A percentile compares a stretch with the other conserved stretches of the same genome.
Conservation (phyloP, 2,113 vertebrate genomes). For the Microtus montanus region DNA sequence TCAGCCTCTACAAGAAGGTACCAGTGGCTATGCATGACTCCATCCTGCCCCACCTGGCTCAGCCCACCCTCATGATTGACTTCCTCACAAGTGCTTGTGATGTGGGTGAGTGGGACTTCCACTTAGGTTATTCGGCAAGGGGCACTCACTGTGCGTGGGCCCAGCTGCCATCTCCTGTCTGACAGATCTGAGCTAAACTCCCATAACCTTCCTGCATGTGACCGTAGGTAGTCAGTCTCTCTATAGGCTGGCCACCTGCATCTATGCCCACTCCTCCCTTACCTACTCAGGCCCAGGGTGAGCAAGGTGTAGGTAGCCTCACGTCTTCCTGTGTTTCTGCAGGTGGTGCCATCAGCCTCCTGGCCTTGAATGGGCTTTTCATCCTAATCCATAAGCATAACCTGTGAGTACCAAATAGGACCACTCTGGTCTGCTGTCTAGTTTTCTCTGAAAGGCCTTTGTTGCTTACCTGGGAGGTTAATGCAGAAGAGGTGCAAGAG, state of each 20-base stretch:
- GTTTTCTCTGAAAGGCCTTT: not conserved
- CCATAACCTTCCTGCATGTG: not conserved
- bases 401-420: conserved; percentile 88
- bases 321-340: not conserved
- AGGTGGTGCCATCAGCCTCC: conserved; percentile 97
- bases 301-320: not conserved
- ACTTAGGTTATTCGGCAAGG: not conserved
- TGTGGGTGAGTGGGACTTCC: conserved; percentile 86
- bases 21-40: conserved; percentile 93
- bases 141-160: not conserved
- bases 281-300: not conserved
- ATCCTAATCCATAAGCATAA: conserved; percentile 97
- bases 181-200: too few relatives aligned
- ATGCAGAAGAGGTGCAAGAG: not conserved
- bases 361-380: conserved; percentile 97
- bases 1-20: conserved; percentile 93
- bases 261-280: not conserved
- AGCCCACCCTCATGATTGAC: conserved; percentile 95
- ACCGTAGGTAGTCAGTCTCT: not conserved
- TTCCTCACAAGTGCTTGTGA: conserved; percentile 95
- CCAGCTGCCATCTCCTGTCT: not conserved
- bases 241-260: not conserved
- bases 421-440: too few relatives aligned
- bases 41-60: conserved; percentile 94
- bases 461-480: not conserved